phyloP scores from a whole-genome alignment of 2,113 vertebrate species.

The Semicossyphus pulcher region DNA sequence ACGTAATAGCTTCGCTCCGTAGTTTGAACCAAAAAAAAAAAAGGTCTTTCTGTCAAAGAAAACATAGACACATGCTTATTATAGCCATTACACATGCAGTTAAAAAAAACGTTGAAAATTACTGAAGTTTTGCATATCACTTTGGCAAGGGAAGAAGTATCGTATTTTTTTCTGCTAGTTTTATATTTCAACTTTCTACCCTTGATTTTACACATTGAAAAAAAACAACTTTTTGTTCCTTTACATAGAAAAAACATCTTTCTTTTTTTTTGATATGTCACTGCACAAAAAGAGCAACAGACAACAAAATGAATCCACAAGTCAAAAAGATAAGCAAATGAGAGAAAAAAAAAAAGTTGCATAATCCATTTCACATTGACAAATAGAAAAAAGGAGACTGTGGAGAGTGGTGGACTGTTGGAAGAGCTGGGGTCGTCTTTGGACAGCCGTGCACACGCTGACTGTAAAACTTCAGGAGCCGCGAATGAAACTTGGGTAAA shows the following conservation, averaged over 20 bases:
- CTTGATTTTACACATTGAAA: conserved; percentile 71
- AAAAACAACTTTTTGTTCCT: conserved; percentile 63
- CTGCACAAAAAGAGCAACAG: conserved; percentile 80
- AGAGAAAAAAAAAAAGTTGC: conserved; percentile 63
- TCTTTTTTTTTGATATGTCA: conserved; percentile 75
- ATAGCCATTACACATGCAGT: conserved; percentile 80
- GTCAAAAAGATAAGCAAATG: conserved; percentile 71
- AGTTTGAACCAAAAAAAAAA: conserved; percentile 67
- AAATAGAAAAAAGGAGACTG: conserved; percentile 68
- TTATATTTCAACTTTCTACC: conserved; percentile 66
- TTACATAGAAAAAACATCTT: conserved; percentile 69
- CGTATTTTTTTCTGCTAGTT: conserved; percentile 62
- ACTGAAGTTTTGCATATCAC: conserved; percentile 79
- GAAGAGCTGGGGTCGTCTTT: conserved; percentile 47
- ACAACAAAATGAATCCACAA: conserved; percentile 77
- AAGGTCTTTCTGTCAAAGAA: conserved; percentile 65
- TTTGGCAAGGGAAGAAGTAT: conserved; percentile 81
- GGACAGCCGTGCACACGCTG: conserved; percentile 21
- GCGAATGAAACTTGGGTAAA: conserved; percentile 40
- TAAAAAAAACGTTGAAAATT: conserved; percentile 66
- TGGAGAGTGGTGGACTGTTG: conserved; percentile 70
- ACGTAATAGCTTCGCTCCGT: conserved; percentile 65
- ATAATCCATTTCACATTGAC: conserved; percentile 79
- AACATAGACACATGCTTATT: conserved; percentile 81
- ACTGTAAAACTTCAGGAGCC: not conserved